phyloP scores from a whole-genome alignment of 2,888 invertebrate genomes.

The Malacosoma neustria region DNA sequence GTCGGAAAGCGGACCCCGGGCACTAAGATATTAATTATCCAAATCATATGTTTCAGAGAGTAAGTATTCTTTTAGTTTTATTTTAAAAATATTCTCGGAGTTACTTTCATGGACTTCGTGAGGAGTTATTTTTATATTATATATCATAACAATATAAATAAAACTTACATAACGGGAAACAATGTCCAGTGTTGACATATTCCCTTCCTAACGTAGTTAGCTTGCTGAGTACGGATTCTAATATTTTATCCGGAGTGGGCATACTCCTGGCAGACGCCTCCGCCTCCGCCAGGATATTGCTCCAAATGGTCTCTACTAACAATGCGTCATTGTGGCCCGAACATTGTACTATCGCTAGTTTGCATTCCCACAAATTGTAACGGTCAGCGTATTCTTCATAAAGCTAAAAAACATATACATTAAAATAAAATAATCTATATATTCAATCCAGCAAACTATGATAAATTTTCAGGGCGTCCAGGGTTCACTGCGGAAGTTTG shows the following conservation, averaged over 20 bases:
- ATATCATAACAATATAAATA: too few relatives aligned
- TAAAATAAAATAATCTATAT: neutral
- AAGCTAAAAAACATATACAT: slow-evolving; percentile 61
- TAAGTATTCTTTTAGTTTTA: too few relatives aligned
- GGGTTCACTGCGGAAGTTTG: too few relatives aligned
- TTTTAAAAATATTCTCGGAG: too few relatives aligned
- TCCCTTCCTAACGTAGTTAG: slow-evolving; percentile 84
- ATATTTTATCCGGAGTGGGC: slow-evolving; percentile 71
- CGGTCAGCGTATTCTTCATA: slow-evolving; percentile 95
- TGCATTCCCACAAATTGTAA: slow-evolving; percentile 93
- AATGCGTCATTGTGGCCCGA: slow-evolving; percentile 93
- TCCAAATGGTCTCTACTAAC: slow-evolving; percentile 94
- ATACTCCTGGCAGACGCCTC: slow-evolving; percentile 57
- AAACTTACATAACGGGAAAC: slow-evolving; percentile 87
- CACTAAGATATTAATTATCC: too few relatives aligned
- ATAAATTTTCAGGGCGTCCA: too few relatives aligned
- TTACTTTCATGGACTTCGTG: too few relatives aligned
- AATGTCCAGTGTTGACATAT: slow-evolving; percentile 87
- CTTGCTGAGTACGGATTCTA: slow-evolving; percentile 83
- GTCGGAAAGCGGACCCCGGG: too few relatives aligned
- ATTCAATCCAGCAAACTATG: too few relatives aligned
- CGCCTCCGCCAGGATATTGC: slow-evolving; percentile 83
- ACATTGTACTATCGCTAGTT: slow-evolving; percentile 95
- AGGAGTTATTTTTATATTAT: too few relatives aligned
- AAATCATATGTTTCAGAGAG: too few relatives aligned